Base-by-base conservation (phyloP, 2,113 vertebrate species). In the Lichenostomus cassidix region DNA sequence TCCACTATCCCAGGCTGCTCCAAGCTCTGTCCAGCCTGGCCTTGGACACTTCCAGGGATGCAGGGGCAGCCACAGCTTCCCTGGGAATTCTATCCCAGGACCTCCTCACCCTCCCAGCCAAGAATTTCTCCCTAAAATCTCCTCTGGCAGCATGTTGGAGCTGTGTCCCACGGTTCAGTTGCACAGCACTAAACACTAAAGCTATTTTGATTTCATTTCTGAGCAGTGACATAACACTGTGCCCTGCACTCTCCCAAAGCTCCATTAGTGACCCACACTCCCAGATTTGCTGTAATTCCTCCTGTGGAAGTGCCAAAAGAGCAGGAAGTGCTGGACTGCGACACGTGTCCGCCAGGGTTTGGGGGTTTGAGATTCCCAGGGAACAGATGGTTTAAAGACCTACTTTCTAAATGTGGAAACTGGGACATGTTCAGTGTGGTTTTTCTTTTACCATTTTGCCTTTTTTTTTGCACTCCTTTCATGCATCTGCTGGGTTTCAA, bases 311-410 rank as follows among this genome's bases (percentile, higher is more conserved):
- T 25, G 64, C 86, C 76, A 77, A 47, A 80, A 76, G 74, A 47
- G n/a, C 85, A 39, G 69, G 37, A 37, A 22, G 53, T 24, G 59
- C 75, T 4, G 80, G 64, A 60, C 69, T 2, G 1, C 47, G 39
- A 62, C 69, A 71, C 74, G 56, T 18, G 64, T 11, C 90, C 15
- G 0, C 81, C 59, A 28, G 74, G 80, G 77, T 89, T 74, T 68
- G 28, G 60, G n/a, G 31, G 50, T 86, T 65, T 78, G 62, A 93
- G 56, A 63, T 90, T 90, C 86, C n/a, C 77, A 58, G 60, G 24
- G 74, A 96, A 81, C 95, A 96, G 94, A 95, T 95, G 92, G 94
- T 77, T 92, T 84, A 13, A 75, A 94, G 89, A 90, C 92, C 95
- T 87, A 90, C 47, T 94, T 96, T 95, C 96, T 93, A 94, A 94